Percentiles rank a stretch among this genome's conserved stretches.
phyloP scores from a whole-genome alignment of 2,888 invertebrate genomes.

The Rhyacophila evoluta region DNA sequence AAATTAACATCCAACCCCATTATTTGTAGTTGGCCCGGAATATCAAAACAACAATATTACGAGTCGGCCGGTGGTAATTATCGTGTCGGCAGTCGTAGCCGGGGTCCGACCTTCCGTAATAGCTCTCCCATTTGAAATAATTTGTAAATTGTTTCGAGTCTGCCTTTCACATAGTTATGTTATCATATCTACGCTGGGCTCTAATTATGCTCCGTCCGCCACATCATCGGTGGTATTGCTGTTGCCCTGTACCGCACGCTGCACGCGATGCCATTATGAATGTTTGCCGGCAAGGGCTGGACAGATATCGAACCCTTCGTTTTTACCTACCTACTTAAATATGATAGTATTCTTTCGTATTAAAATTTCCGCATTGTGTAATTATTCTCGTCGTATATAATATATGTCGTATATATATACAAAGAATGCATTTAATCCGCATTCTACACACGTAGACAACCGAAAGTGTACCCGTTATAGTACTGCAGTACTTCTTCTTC shows the following conservation, averaged over 20 bases:
- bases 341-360: neutral
- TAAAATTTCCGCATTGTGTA: neutral
- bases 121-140: slow-evolving; percentile 46
- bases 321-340: neutral
- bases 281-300: slow-evolving; percentile 25
- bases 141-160: slow-evolving; percentile 45
- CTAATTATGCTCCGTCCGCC: slow-evolving; percentile 52
- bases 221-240: slow-evolving; percentile 32
- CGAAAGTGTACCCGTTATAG: too few relatives aligned
- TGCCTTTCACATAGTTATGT: slow-evolving; percentile 39
- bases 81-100: slow-evolving; percentile 26
- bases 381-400: neutral
- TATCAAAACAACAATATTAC: neutral
- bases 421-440: too few relatives aligned
- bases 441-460: too few relatives aligned
- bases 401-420: too few relatives aligned
- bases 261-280: slow-evolving; percentile 49
- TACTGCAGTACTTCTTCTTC: too few relatives aligned
- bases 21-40: neutral
- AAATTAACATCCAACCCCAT: slow-evolving; percentile 10
- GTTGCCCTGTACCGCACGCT: slow-evolving; percentile 37
- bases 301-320: slow-evolving; percentile 33
- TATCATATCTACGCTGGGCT: slow-evolving; percentile 38
- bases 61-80: slow-evolving; percentile 27
- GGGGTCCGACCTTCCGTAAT: slow-evolving; percentile 28